Percentiles rank a stretch among this genome's conserved stretches.
These are phyloP conservation scores for Natrix natrix DNA, from an alignment of 2,797 vertebrate species.

Conservation along the genomic window DNA sequence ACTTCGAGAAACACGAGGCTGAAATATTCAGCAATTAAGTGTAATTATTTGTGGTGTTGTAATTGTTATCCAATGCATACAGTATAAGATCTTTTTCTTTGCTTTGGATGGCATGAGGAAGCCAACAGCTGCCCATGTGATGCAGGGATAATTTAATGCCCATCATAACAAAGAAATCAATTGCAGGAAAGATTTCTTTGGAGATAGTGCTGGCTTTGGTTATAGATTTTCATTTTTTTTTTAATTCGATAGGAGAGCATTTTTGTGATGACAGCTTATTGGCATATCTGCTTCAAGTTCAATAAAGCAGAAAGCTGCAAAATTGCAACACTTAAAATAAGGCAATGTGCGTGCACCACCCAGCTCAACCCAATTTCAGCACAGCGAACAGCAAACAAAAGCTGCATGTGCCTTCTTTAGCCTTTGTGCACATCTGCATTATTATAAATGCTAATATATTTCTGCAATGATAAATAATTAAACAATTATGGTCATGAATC, in stretches of 20 bases:
- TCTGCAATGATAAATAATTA: constrained; percentile 99
- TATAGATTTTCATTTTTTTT: constrained; percentile 35
- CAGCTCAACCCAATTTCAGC: constrained; percentile 65
- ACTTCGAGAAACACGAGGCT: constrained; percentile 39
- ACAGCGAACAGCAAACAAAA: constrained; percentile 81
- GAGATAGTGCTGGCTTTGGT: constrained; percentile 31
- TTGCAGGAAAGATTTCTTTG: constrained; percentile 35
- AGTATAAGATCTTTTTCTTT: constrained; percentile 24
- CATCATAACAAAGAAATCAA: constrained; percentile 29
- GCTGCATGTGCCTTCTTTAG: constrained; percentile 85
- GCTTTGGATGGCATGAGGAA: constrained; percentile 53
- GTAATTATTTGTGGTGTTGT: constrained; percentile 56
- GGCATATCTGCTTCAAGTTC: constrained; percentile 37
- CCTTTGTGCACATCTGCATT: constrained; percentile 86
- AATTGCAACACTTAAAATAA: constrained; percentile 50
- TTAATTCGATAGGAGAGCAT: constrained; percentile 16
- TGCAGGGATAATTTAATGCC: constrained; percentile 53
- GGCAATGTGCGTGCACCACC: constrained; percentile 53
- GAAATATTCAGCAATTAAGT: constrained; percentile 40
- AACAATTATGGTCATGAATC: constrained; percentile 99
- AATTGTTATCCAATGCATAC: constrained; percentile 37
- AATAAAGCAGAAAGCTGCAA: constrained; percentile 15
- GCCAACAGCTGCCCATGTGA: constrained; percentile 53
- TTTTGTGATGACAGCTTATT: constrained; percentile 25
- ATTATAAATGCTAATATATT: constrained; percentile 99